A percentile compares a stretch with the other conserved stretches of the same genome.
These are phyloP conservation scores for Caenorhabditis sp. DNA, from an alignment of 2,888 invertebrate genomes.

Conservation along the genomic window DNA sequence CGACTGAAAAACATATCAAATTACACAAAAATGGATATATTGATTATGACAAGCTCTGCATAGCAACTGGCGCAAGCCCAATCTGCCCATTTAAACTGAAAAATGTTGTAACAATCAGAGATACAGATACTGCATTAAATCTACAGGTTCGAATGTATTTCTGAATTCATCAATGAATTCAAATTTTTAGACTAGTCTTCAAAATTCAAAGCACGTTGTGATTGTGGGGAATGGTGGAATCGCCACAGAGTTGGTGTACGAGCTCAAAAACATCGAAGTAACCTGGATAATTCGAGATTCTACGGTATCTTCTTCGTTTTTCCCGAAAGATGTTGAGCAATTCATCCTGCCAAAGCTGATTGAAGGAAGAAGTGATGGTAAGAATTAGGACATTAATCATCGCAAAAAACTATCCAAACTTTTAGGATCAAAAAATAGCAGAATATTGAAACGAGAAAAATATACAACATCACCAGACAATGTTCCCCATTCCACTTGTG, in stretches of 20 bases:
- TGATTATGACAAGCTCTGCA: conserved; percentile 80
- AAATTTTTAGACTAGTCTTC: conserved; percentile 73
- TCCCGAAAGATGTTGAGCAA: conserved; percentile 93
- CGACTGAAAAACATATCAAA: not conserved
- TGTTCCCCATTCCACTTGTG: conserved; percentile 71
- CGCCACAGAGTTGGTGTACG: conserved; percentile 93
- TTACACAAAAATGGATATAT: not conserved
- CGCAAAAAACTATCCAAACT: not conserved
- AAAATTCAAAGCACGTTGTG: conserved; percentile 79
- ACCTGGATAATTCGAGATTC: conserved; percentile 93
- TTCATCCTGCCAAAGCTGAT: conserved; percentile 77
- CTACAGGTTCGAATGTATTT: conserved; percentile 19
- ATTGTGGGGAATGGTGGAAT: conserved; percentile 98
- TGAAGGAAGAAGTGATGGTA: conserved; percentile 9
- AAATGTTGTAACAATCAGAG: conserved; percentile 14
- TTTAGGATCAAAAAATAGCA: conserved; percentile 67
- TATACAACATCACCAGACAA: conserved; percentile 51
- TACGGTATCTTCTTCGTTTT: conserved; percentile 89
- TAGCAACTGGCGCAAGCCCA: conserved; percentile 89
- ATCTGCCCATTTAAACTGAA: conserved; percentile 72
- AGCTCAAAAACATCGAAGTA: conserved; percentile 84
- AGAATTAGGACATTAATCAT: not conserved
- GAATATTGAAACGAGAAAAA: conserved; percentile 69
- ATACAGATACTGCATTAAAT: conserved; percentile 22
- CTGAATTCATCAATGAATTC: not conserved